Evolutionary conservation across 2,113 vertebrate genomes (phyloP).

Genomic region (Triplophysa dalaica): DNA sequence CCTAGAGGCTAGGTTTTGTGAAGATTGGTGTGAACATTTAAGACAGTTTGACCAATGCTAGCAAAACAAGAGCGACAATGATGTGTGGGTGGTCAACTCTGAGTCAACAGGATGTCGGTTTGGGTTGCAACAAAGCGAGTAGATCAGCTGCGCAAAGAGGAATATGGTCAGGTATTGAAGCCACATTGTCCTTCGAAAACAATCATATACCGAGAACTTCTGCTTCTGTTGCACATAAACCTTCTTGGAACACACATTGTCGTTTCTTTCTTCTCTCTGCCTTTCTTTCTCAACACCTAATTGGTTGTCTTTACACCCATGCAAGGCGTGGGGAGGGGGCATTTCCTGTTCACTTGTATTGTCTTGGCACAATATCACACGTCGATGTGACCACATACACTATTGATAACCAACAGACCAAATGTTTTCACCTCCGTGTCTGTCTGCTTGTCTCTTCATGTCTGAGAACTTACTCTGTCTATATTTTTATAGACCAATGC

Average conservation of each 20-base stretch:
- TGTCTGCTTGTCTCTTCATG: too few relatives aligned
- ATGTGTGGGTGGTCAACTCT: slow-evolving; percentile 2
- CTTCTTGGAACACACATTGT: not conserved
- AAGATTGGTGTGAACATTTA: not conserved
- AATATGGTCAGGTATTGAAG: slow-evolving; percentile 10
- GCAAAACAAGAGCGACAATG: not conserved
- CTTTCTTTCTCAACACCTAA: slow-evolving; percentile 23
- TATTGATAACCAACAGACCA: not conserved
- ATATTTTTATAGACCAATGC: too few relatives aligned
- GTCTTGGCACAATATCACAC: not conserved
- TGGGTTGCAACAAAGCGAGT: slow-evolving; percentile 12
- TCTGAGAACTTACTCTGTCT: too few relatives aligned
- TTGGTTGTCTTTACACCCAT: not conserved
- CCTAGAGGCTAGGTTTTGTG: not conserved
- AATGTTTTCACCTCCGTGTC: too few relatives aligned
- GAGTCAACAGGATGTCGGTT: slow-evolving; percentile 34
- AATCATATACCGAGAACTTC: not conserved
- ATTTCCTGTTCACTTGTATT: slow-evolving; percentile 29
- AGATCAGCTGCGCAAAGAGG: not conserved
- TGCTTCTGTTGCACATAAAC: not conserved
- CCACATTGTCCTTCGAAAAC: not conserved
- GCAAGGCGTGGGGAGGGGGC: not conserved
- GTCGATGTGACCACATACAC: not conserved
- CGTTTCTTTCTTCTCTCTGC: slow-evolving; percentile 28
- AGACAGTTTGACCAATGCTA: not conserved